Percentiles rank a stretch among this genome's conserved stretches.
These are phyloP conservation scores for Oncorhynchus tshawytscha DNA, from an alignment of 2,113 vertebrate species.

Conservation along the genomic window DNA sequence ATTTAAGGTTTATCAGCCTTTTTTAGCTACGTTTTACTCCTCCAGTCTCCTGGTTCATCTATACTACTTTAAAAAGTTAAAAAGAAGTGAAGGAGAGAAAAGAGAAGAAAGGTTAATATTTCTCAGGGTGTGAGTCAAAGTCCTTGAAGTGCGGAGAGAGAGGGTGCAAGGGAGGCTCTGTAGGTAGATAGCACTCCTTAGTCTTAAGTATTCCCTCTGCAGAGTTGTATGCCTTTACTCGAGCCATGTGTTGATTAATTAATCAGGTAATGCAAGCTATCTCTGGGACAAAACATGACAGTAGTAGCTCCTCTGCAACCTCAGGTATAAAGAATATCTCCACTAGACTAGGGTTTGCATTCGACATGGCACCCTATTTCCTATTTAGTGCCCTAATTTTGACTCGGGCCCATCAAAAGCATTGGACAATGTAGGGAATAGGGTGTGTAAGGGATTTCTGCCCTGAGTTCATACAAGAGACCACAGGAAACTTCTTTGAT, in stretches of 20 bases:
- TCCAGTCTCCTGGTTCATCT: conserved; percentile 1
- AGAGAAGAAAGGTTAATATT: conserved; percentile 28
- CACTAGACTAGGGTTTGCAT: conserved; percentile 34
- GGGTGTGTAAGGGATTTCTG: too few relatives aligned
- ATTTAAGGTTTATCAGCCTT: too few relatives aligned
- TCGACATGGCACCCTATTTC: too few relatives aligned
- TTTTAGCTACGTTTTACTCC: not conserved
- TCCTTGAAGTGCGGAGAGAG: conserved; percentile 59
- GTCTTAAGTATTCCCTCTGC: conserved; percentile 57
- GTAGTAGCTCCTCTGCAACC: conserved; percentile 57
- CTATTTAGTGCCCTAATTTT: too few relatives aligned
- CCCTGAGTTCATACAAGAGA: too few relatives aligned
- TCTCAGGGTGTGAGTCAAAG: conserved; percentile 60
- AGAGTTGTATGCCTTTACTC: conserved; percentile 68
- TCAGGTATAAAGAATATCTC: conserved; percentile 51
- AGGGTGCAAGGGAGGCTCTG: conserved; percentile 11
- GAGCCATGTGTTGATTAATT: conserved; percentile 79
- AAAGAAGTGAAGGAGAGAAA: not conserved
- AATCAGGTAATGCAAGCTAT: conserved; percentile 75
- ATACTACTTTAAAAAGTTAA: not conserved
- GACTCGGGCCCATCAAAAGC: too few relatives aligned
- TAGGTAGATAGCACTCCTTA: conserved; percentile 65
- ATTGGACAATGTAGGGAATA: too few relatives aligned
- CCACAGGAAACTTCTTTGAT: too few relatives aligned
- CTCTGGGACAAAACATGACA: conserved; percentile 57